Base-by-base conservation (phyloP, 2,888 invertebrate genomes). In the Cordylochernes scorpioides region DNA sequence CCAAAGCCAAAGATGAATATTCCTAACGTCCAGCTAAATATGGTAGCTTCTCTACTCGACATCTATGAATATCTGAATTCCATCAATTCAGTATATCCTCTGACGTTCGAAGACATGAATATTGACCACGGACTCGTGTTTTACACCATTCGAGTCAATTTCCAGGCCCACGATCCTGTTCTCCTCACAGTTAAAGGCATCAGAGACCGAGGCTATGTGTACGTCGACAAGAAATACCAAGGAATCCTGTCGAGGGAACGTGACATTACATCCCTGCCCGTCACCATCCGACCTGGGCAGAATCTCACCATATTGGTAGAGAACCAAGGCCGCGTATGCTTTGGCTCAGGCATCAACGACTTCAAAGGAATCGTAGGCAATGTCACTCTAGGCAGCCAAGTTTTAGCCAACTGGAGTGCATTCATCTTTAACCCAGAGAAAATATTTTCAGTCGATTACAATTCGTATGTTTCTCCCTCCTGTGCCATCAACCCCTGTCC, bases 201-300 rank as follows among this genome's bases (percentile, higher is more conserved):
- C 8, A 58, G 64, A 13, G 77, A 77, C 50, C 56, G 71, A 38
- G 68, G 67, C 2, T 62, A 67, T 39, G 64, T 75, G 10, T 68
- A 61, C 44, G 50, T 74, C 6, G 63, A 72, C 48, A 55, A 46
- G 45, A 32, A 34, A 16, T 41, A 42, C 22, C 38, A 37, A 9
- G 50, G 50, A 7, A 36, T 46, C 21, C 31, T 48, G 6, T 44
- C 43, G 7, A 33, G 50, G 16, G 38, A 42, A 25, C 42, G 45
- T 24, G 32, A 36, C 4, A 39, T 46, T 15, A 42, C 29, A 24
- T 33, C 42, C 2, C 25, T 46, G 5, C 45, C 46, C 4, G 27
- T 64, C 2, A 55, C 58, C 3, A 27, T 27, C 17, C 3, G 15
- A 14, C 15, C 19, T 15, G 17, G 14, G 24, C 13, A 22, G 13